A percentile compares a stretch with the other conserved stretches of the same genome.
Conservation (phyloP, 2,888 invertebrate genomes). For the Pyrrhia umbra region DNA sequence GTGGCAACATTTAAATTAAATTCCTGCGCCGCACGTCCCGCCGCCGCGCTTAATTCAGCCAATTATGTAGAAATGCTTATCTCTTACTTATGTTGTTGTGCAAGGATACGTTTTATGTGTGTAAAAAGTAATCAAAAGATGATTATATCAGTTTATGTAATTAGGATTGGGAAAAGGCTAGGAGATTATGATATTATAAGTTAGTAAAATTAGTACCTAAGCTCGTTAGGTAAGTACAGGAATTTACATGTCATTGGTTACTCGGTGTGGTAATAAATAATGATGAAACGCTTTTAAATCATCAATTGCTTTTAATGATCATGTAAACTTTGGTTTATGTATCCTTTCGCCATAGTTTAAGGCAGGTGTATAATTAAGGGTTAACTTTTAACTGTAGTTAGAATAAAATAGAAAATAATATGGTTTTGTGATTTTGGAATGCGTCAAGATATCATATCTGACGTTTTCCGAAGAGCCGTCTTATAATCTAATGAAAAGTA, state of each 20-base stretch:
- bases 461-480: too few relatives aligned
- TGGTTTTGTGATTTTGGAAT: too few relatives aligned
- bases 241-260: too few relatives aligned
- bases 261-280: not conserved
- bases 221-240: too few relatives aligned
- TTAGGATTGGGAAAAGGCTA: too few relatives aligned
- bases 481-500: too few relatives aligned
- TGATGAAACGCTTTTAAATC: not conserved
- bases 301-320: not conserved
- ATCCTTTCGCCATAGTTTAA: not conserved
- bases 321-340: not conserved
- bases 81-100: slow-evolving; percentile 73
- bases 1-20: slow-evolving; percentile 87
- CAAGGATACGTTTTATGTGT: slow-evolving; percentile 34
- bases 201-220: too few relatives aligned
- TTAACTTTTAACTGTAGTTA: not conserved
- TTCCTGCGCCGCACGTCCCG: slow-evolving; percentile 70
- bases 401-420: not conserved
- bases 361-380: not conserved
- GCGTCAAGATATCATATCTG: too few relatives aligned
- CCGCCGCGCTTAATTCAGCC: slow-evolving; percentile 80
- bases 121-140: not conserved
- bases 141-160: not conserved
- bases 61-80: slow-evolving; percentile 83
- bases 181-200: too few relatives aligned